Percentiles rank a stretch among this genome's conserved stretches.
Evolutionary conservation across 1,140 invertebrate genomes (phyloP).

Genomic region (Saccostrea echinata): DNA sequence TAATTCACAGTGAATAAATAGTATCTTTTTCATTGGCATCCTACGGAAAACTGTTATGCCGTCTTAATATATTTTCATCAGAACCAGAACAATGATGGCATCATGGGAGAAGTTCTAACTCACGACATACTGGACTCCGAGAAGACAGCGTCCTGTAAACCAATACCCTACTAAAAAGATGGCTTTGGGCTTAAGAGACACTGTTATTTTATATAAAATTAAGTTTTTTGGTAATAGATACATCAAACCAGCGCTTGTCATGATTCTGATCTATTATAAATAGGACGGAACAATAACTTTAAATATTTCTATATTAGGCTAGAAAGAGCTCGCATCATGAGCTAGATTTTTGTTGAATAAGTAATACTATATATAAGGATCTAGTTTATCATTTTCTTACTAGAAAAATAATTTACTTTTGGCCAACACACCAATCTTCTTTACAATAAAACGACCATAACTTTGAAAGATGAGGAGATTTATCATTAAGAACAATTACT

Average conservation of each 20-base stretch:
- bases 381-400: no score
- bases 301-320: neutral
- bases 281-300: neutral
- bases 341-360: no score
- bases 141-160: neutral
- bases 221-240: conserved; percentile 12
- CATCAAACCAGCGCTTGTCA: conserved; percentile 7
- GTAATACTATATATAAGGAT: no score
- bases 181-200: neutral
- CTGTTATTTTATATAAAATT: neutral
- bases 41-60: conserved; percentile 27
- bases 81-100: conserved; percentile 1
- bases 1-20: conserved; percentile 29
- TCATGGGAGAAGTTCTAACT: neutral
- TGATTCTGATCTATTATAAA: conserved; percentile 5
- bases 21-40: conserved; percentile 35
- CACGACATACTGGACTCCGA: conserved; percentile 16
- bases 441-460: no score
- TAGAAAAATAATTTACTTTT: no score
- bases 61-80: conserved; percentile 34
- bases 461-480: no score
- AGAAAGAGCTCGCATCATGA: no score
- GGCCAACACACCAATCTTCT: no score
- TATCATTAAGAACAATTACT: no score
- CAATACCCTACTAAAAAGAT: conserved; percentile 23